phyloP scores from a whole-genome alignment of 2,888 invertebrate species.

The Tachina lurida region DNA sequence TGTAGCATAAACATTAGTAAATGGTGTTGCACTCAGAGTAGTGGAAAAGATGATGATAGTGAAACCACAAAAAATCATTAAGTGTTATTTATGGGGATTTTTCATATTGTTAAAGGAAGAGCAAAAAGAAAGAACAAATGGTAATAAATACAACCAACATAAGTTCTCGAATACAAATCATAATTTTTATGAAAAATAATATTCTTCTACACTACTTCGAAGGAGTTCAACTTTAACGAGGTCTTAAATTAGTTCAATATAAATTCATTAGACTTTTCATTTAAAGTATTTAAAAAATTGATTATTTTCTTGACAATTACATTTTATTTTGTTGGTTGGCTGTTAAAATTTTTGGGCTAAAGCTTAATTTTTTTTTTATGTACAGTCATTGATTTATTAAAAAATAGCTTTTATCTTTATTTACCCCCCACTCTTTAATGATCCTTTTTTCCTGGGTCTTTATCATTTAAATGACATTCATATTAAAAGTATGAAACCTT shows the following conservation, averaged over 20 bases:
- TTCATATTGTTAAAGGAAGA: conserved; percentile 3
- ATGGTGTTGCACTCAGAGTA: conserved; percentile 40
- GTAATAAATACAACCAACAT: conserved; percentile 13
- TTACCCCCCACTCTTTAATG: conserved; percentile 22
- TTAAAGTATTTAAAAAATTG: not conserved
- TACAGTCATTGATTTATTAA: conserved; percentile 65
- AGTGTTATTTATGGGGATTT: conserved; percentile 63
- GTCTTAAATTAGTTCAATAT: not conserved
- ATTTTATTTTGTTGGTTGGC: conserved; percentile 2
- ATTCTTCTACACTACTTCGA: not conserved
- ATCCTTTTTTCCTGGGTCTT: conserved; percentile 19
- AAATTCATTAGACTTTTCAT: not conserved
- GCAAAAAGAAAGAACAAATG: not conserved
- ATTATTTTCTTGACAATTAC: not conserved
- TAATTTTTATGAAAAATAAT: conserved; percentile 7
- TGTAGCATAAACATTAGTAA: conserved; percentile 67
- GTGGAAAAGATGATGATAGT: conserved; percentile 49
- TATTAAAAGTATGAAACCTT: conserved; percentile 62
- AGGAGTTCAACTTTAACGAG: not conserved
- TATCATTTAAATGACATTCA: conserved; percentile 67
- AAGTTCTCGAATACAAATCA: conserved; percentile 22
- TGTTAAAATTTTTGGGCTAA: conserved; percentile 19
- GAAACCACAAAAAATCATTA: conserved; percentile 63
- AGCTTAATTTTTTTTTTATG: conserved; percentile 19
- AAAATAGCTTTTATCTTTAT: conserved; percentile 67